Conservation (phyloP, 2,797 vertebrate species). For the Betta splendens region DNA sequence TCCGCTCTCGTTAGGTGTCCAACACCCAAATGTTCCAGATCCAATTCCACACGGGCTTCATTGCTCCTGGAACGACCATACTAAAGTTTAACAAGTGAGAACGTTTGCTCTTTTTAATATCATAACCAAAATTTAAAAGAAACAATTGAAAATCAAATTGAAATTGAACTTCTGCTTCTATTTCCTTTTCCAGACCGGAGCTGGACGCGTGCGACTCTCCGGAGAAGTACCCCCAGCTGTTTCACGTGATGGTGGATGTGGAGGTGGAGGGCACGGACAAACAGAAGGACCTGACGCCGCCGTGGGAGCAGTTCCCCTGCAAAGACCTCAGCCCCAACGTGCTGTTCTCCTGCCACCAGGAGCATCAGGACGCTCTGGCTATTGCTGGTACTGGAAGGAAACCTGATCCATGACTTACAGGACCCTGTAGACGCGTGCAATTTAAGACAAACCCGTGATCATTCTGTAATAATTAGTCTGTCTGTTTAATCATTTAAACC, state of each 20-base stretch:
- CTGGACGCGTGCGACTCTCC: constrained; percentile 95
- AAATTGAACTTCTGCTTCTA: too few species aligned
- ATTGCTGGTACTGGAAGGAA: constrained; percentile 84
- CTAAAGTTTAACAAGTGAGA: constrained; percentile 97
- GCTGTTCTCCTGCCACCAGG: constrained; percentile 96
- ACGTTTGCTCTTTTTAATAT: neutral
- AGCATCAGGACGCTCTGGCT: constrained; percentile 92
- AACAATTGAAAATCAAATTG: too few species aligned
- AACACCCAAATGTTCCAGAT: constrained; percentile 99
- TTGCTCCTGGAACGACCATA: constrained; percentile 88
- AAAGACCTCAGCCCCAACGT: constrained; percentile 93
- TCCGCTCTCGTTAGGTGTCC: constrained; percentile 84
- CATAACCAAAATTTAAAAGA: too few species aligned
- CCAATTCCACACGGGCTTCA: constrained; percentile 98
- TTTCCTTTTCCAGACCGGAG: constrained; percentile 84
- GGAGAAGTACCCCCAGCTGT: constrained; percentile 98
- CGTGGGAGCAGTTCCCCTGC: constrained; percentile 96
- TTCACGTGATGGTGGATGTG: constrained; percentile 92
- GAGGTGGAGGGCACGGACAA: constrained; percentile 92
- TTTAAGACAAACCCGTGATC: too few species aligned
- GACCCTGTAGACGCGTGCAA: neutral
- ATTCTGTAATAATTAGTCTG: too few species aligned
- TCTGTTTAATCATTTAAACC: neutral
- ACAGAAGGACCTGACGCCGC: constrained; percentile 93
- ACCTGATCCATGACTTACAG: constrained; percentile 5